Percentiles rank a stretch among this genome's conserved stretches.
Conservation (phyloP, 2,797 vertebrate species). For the Sarcoramphus papa region DNA sequence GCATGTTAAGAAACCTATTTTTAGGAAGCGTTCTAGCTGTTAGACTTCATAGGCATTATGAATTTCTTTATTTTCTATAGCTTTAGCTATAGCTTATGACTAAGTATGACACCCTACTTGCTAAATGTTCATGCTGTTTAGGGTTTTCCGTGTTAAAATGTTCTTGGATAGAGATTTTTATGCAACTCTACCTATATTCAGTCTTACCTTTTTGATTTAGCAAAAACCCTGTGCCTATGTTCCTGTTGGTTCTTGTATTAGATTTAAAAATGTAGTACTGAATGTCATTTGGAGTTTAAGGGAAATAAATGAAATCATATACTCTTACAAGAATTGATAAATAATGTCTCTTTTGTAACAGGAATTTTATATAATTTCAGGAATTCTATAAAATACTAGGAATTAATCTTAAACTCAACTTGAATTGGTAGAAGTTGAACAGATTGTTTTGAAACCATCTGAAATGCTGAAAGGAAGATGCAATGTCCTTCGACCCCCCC, state of each 20-base stretch:
- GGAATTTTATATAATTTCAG: background rate
- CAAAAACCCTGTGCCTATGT: background rate
- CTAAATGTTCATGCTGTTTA: background rate
- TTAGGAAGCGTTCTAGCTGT: conserved; percentile 1
- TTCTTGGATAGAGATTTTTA: background rate
- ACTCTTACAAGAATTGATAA: background rate
- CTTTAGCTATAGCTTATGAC: conserved; percentile 17
- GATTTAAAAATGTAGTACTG: background rate
- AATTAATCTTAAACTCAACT: background rate
- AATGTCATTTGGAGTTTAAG: background rate
- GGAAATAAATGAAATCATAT: background rate
- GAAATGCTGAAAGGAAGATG: background rate
- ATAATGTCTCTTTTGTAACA: background rate
- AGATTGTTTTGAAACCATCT: background rate
- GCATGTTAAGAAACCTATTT: background rate
- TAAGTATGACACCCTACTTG: background rate
- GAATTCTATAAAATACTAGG: background rate
- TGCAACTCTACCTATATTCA: background rate
- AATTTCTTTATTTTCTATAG: background rate
- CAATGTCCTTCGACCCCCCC: background rate
- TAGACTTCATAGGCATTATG: background rate
- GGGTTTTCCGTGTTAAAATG: background rate
- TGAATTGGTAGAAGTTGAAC: background rate
- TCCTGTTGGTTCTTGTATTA: background rate
- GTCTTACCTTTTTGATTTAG: background rate